phyloP scores from a whole-genome alignment of 2,888 invertebrate species.

The Diaprepes abbreviatus region DNA sequence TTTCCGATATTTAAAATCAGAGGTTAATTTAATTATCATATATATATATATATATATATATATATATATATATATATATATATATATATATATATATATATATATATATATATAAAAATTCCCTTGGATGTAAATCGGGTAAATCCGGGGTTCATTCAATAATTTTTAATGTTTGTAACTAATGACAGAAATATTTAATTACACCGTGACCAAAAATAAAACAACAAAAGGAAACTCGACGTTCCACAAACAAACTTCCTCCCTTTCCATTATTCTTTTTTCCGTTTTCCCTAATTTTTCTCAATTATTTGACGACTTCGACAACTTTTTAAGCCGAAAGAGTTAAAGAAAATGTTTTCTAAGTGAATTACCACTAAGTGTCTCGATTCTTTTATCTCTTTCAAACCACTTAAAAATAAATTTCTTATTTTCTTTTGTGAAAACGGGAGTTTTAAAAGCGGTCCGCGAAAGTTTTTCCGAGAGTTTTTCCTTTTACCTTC shows the following conservation, averaged over 20 bases:
- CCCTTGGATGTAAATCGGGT: too few species aligned
- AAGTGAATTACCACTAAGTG: slow-evolving; percentile 52
- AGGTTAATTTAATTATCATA: too few species aligned
- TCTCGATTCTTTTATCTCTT: slow-evolving; percentile 50
- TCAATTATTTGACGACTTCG: slow-evolving; percentile 53
- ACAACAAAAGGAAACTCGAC: background rate
- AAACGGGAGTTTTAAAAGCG: slow-evolving; percentile 44
- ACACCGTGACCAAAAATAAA: background rate
- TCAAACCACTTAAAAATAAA: slow-evolving; percentile 50
- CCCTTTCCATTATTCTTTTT: slow-evolving; percentile 34
- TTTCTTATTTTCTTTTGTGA: slow-evolving; percentile 50
- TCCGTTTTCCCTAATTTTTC: slow-evolving; percentile 43
- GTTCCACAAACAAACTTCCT: slow-evolving; percentile 15
- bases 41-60: too few species aligned
- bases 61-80: too few species aligned
- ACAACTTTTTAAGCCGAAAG: slow-evolving; percentile 55
- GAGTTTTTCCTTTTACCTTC: slow-evolving; percentile 42
- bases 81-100: too few species aligned
- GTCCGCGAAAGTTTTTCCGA: slow-evolving; percentile 37
- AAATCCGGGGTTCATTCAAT: too few species aligned
- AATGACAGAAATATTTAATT: background rate
- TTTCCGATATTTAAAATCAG: too few species aligned
- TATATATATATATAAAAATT: too few species aligned
- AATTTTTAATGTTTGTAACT: too few species aligned
- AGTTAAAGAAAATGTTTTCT: slow-evolving; percentile 58